Percentiles rank a stretch among this genome's conserved stretches.
These are phyloP conservation scores for Drosophila yakuba DNA, from an alignment of 1,140 invertebrate species.

Conservation along the genomic window DNA sequence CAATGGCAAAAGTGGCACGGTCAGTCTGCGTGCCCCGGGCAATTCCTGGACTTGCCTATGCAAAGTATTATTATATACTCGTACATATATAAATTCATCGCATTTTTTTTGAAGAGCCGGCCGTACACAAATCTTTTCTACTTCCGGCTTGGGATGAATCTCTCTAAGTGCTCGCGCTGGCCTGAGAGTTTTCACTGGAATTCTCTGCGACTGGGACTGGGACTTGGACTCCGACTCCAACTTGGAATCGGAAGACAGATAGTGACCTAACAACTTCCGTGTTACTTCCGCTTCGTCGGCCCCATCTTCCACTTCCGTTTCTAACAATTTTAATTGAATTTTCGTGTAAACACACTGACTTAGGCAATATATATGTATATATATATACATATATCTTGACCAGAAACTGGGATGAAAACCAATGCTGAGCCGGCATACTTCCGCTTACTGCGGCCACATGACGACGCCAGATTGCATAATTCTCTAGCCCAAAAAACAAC, in stretches of 20 bases:
- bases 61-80: constrained; percentile 55
- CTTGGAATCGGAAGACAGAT: constrained; percentile 34
- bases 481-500: constrained; percentile 37
- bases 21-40: constrained; percentile 40
- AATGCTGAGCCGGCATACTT: constrained; percentile 52
- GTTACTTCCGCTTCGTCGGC: constrained; percentile 67
- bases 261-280: constrained; percentile 78
- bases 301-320: constrained; percentile 59
- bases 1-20: constrained; percentile 75
- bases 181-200: constrained; percentile 71
- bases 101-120: constrained; percentile 25
- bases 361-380: constrained; percentile 5
- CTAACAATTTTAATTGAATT: constrained; percentile 79
- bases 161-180: constrained; percentile 18
- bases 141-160: constrained; percentile 48
- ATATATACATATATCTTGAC: background rate
- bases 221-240: no score
- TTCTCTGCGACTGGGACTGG: constrained; percentile 20
- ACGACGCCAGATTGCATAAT: constrained; percentile 78
- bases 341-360: constrained; percentile 73
- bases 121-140: constrained; percentile 49
- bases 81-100: constrained; percentile 12
- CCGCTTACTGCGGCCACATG: constrained; percentile 65
- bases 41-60: constrained; percentile 52
- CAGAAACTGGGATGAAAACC: constrained; percentile 26